Evolutionary conservation across 2,113 vertebrate genomes (phyloP), one percentile per base, ranked within the genome.

Genomic region (Callithrix jacchus): DNA sequence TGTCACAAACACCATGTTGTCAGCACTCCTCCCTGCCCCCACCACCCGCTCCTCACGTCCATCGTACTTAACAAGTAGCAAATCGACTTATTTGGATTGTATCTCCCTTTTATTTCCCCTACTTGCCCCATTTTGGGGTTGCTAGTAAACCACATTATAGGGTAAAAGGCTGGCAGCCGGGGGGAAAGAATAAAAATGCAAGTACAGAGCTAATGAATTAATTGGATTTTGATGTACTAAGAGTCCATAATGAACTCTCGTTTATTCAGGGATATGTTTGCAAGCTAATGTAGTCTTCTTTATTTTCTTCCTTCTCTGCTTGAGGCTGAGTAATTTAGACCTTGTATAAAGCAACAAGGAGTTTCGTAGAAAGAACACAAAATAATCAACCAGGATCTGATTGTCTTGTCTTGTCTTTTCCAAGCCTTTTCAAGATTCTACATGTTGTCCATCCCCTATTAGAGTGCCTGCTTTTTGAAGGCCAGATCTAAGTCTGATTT

Each of bases 161-260:
- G 89, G 87, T 89, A 91, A 93, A 92, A 94, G 84, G 52, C 92
- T 92, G 95, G 92, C 42, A 74, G 81, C 87, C 0, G 40, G 49
- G 54, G 21, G 45, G 25, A 21, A 0, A 89, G 40, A 87, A 32
- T 49, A 47, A 66, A 96, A 95, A 95, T 11, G 11, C 21, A 76
- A 92, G 80, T 5, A 7, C 56, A 12, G 18, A 95, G 71, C 90
- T 97, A 97, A 98, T 95, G 96, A 96, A 97, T 97, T 97, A 97
- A 97, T 97, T 96, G 93, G 92, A 83, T 92, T 96, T 93, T 96
- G 96, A 97, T 95, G 89, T 81, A 95, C 94, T 97, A 42, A 85
- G 97, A 86, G 96, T 85, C 87, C 32, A 8, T 97, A 97, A 98
- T 95, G 98, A 97, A 94, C 95, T 83, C 94, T 88, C 0, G 14